A percentile compares a stretch with the other conserved stretches of the same genome.
phyloP scores from a whole-genome alignment of 2,797 vertebrate species.

The Tympanoctomys barrerae region DNA sequence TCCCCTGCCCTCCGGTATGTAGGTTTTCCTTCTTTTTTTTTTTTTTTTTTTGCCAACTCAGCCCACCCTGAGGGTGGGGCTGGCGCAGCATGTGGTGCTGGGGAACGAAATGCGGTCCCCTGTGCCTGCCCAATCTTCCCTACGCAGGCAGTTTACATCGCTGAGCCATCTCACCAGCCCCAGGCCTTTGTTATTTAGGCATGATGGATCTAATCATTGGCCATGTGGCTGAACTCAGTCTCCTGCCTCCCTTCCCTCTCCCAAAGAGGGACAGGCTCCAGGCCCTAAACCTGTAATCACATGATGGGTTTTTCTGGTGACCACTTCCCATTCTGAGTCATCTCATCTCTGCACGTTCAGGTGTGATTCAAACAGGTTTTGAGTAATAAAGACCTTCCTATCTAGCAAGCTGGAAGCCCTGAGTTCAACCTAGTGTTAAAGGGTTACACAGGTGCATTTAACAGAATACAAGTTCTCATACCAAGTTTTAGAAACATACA shows the following conservation, averaged over 20 bases:
- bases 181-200: too few relatives aligned
- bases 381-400: not conserved
- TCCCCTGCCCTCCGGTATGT: too few relatives aligned
- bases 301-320: not conserved
- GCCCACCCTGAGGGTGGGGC: too few relatives aligned
- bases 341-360: not conserved
- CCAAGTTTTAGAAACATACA: slow-evolving; percentile 4
- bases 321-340: not conserved
- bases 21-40: too few relatives aligned
- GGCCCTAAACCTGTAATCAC: not conserved
- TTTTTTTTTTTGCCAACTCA: too few relatives aligned
- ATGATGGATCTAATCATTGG: too few relatives aligned
- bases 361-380: not conserved
- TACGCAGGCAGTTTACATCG: too few relatives aligned
- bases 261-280: not conserved
- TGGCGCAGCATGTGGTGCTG: too few relatives aligned
- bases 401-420: not conserved
- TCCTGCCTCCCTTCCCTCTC: not conserved
- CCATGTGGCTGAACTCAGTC: too few relatives aligned
- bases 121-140: too few relatives aligned
- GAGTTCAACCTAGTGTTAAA: not conserved
- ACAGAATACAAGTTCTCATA: not conserved
- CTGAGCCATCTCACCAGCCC: too few relatives aligned
- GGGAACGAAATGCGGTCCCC: too few relatives aligned
- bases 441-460: not conserved